phyloP scores from a whole-genome alignment of 2,888 invertebrate genomes.

The Thumatha senex region DNA sequence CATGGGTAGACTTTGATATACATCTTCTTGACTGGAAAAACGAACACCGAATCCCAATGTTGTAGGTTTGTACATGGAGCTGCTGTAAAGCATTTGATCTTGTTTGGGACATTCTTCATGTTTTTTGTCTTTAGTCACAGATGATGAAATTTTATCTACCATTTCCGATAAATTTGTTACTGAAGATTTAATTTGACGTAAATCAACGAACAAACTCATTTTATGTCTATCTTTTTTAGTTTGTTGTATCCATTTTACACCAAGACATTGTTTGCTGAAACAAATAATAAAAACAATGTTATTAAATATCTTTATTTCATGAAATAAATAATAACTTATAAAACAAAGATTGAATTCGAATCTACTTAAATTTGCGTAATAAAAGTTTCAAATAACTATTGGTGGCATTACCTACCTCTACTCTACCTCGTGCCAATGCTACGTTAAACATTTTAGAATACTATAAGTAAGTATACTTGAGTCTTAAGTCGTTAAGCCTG shows the following conservation, averaged over 20 bases:
- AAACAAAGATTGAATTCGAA: not conserved
- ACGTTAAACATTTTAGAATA: too few relatives aligned
- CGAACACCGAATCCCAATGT: slow-evolving; percentile 74
- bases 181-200: slow-evolving; percentile 76
- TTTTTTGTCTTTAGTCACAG: slow-evolving; percentile 55
- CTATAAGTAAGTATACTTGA: too few relatives aligned
- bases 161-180: slow-evolving; percentile 77
- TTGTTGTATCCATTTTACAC: not conserved
- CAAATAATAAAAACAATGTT: slow-evolving; percentile 13
- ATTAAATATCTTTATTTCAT: not conserved
- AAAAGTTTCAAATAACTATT: too few relatives aligned
- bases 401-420: too few relatives aligned
- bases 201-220: slow-evolving; percentile 80
- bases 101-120: slow-evolving; percentile 52
- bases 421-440: too few relatives aligned
- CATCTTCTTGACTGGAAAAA: slow-evolving; percentile 77
- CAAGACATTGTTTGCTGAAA: slow-evolving; percentile 22
- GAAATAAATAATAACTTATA: not conserved
- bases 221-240: slow-evolving; percentile 5
- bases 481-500: too few relatives aligned
- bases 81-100: slow-evolving; percentile 56
- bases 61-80: slow-evolving; percentile 69
- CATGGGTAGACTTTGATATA: slow-evolving; percentile 73
- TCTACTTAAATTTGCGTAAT: not conserved
- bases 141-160: slow-evolving; percentile 75